These are phyloP conservation scores for Patiria miniata DNA, from an alignment of 35 echinoderm and acorn worm species.

Conservation along the genomic window DNA sequence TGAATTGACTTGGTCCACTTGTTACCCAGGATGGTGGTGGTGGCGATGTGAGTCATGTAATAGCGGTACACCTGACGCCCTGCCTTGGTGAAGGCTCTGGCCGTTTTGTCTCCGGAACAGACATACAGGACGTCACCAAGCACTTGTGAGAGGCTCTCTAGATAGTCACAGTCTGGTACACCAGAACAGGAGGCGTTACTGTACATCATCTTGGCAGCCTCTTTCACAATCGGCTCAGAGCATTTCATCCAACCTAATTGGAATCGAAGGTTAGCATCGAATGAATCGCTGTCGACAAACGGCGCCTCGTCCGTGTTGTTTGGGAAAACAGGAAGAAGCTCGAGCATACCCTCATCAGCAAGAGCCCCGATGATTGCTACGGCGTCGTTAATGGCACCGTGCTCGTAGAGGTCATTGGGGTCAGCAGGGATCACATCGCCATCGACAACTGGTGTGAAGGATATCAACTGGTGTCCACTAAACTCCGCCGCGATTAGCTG, in stretches of 20 bases:
- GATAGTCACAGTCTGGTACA: background rate
- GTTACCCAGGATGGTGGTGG: background rate
- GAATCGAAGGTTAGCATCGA: background rate
- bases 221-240: background rate
- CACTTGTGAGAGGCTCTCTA: background rate
- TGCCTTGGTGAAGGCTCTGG: background rate
- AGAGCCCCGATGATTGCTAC: background rate
- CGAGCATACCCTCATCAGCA: background rate
- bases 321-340: background rate
- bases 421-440: background rate
- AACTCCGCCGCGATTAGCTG: no score
- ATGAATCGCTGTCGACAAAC: background rate
- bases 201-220: background rate
- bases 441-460: background rate
- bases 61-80: conserved; percentile 4
- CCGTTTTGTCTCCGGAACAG: background rate
- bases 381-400: conserved; percentile 6
- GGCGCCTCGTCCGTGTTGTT: background rate
- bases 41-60: background rate
- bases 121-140: background rate
- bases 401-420: background rate
- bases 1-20: conserved; percentile 2
- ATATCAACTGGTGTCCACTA: background rate
- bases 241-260: background rate
- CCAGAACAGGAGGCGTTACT: background rate